These are phyloP conservation scores for Agonopterix heracliana DNA, from an alignment of 2,888 invertebrate species.

Conservation along the genomic window DNA sequence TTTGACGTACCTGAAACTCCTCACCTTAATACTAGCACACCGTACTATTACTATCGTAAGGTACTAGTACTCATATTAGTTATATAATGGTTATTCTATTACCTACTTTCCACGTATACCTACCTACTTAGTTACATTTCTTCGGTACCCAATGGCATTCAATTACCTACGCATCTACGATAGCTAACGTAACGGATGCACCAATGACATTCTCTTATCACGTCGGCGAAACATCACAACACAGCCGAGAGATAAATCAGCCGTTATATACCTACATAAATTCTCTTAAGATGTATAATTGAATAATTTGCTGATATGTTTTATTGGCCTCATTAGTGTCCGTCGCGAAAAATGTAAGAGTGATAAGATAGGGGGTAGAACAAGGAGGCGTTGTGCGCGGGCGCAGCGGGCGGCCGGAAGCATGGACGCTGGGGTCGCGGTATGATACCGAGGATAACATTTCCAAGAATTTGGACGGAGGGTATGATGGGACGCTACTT, in stretches of 20 bases:
- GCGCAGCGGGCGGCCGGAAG: constrained; percentile 22
- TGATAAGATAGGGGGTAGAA: constrained; percentile 61
- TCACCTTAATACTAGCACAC: no score
- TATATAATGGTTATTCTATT: no score
- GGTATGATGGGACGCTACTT: constrained; percentile 4
- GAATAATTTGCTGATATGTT: constrained; percentile 48
- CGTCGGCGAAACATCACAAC: constrained; percentile 23
- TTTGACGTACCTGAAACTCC: no score
- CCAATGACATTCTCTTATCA: constrained; percentile 3
- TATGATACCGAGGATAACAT: constrained; percentile 17
- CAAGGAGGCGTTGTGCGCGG: constrained; percentile 49
- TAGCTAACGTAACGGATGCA: constrained; percentile 20
- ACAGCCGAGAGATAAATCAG: constrained; percentile 30
- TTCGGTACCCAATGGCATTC: neutral
- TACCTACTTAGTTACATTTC: no score
- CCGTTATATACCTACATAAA: constrained; percentile 24
- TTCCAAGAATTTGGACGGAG: constrained; percentile 22
- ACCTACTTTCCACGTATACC: no score
- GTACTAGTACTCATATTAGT: no score
- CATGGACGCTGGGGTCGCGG: constrained; percentile 9
- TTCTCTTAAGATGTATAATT: constrained; percentile 31
- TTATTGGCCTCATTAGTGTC: constrained; percentile 55
- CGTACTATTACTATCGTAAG: no score
- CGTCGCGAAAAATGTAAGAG: constrained; percentile 67
- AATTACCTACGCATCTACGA: neutral